Evolutionary conservation across 2,113 vertebrate genomes (phyloP).

Genomic region (Myotis brandtii): DNA sequence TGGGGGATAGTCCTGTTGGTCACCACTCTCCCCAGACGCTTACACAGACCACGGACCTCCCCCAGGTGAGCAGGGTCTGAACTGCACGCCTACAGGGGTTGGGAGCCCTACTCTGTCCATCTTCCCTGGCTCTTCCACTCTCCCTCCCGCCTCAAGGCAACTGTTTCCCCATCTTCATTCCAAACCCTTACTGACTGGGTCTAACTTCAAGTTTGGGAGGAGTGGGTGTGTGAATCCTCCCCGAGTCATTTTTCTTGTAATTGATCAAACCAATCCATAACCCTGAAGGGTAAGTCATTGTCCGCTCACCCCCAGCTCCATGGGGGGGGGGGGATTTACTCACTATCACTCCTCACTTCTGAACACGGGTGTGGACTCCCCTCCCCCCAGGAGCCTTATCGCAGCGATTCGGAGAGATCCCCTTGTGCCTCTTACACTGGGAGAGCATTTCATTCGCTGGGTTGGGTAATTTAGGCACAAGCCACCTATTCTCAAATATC

Average conservation of each 20-base stretch:
- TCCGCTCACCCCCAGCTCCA: background rate
- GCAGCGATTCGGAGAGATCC: background rate
- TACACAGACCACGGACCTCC: background rate
- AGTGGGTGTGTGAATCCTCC: background rate
- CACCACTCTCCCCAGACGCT: background rate
- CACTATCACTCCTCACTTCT: background rate
- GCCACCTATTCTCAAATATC: background rate
- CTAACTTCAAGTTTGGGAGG: background rate
- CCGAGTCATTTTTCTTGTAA: background rate
- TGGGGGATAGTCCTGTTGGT: background rate
- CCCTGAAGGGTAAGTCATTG: background rate
- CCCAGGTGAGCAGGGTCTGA: too few species aligned
- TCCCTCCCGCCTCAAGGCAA: background rate
- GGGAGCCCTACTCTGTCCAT: background rate
- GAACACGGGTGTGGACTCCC: background rate
- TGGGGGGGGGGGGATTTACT: background rate
- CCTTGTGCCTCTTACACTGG: background rate
- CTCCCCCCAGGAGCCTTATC: background rate
- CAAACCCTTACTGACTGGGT: background rate
- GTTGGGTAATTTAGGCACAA: background rate
- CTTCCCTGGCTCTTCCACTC: background rate
- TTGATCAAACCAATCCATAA: background rate
- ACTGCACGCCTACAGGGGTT: fast-evolving
- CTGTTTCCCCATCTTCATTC: background rate
- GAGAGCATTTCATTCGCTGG: background rate